Evolutionary conservation across 2,797 vertebrate species (phyloP), one percentile per base, ranked within the genome.

Genomic region (Eleutherodactylus coqui): DNA sequence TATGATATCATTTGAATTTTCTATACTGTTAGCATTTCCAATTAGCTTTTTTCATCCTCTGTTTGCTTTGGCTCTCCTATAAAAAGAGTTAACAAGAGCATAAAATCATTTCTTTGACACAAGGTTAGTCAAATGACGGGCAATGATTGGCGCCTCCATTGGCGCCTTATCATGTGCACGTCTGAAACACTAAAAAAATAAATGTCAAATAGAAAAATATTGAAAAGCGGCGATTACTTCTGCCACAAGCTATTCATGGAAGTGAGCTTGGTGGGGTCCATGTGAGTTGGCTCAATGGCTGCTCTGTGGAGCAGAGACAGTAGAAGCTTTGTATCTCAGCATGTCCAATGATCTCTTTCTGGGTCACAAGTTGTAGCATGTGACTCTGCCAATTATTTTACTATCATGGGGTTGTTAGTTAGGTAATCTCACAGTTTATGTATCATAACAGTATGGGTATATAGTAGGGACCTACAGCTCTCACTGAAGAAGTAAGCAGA

Each of bases 281-380:
- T 92, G 92, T 88, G 89, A 90, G 73, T 58, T n/a, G 69, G 24
- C 32, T 93, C 89, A 93, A 92, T 77, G 16, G 88, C 0, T n/a
- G 34, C 85, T 89, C 88, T 93, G 89, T 93, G 53, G 11, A 32
- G 67, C 29, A 51, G 49, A 90, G 84, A 93, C 92, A 93, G 87
- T 88, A 79, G 36, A 8, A 1, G 34, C 88, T 91, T 89, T 93
- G 91, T 93, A 62, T 72, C 83, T 49, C 73, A 88, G 85, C 34
- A 1, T 0, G 1, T 69, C 88, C 87, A 88, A 1, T 24, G 24
- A 8, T 86, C 32, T 78, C 88, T 41, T 10, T 43, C 80, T 82
- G 85, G 90, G 87, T 92, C 92, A 93, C 91, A 90, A 91, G 91
- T 45, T 2, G 1, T 0, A 36, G 0, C 92, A 79, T 92, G 92